phyloP scores from a whole-genome alignment of 64 coral and sea anemone genomes.

The Montipora foliosa region DNA sequence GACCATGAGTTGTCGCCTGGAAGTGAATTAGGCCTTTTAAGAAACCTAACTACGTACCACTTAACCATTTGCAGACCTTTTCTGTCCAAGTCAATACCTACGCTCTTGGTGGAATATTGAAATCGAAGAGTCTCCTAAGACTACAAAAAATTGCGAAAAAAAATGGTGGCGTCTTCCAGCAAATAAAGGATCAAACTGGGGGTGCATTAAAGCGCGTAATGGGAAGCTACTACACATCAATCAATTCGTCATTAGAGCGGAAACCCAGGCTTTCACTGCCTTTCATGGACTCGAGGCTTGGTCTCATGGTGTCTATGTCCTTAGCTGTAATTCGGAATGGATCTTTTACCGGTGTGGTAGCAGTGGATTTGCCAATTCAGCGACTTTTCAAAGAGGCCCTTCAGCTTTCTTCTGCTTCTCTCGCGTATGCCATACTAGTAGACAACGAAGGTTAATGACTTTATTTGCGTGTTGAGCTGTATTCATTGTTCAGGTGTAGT shows the following conservation, averaged over 20 bases:
- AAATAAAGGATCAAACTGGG: constrained; percentile 8
- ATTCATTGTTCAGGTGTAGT: no score
- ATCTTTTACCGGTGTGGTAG: constrained; percentile 5
- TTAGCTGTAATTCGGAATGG: constrained; percentile 2
- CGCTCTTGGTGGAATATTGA: constrained; percentile 4
- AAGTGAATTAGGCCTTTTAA: neutral
- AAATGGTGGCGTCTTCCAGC: constrained; percentile 8
- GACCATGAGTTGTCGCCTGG: no score
- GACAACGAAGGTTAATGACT: constrained; percentile 16
- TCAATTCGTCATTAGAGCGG: neutral
- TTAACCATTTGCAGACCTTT: neutral
- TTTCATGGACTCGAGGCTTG: constrained; percentile 10
- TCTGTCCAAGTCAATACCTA: constrained; percentile 30
- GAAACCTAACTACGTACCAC: neutral
- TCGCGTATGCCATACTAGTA: constrained; percentile 22
- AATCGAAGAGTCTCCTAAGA: neutral
- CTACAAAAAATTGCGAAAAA: constrained; percentile 8
- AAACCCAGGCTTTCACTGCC: constrained; percentile 23
- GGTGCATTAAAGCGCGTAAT: neutral
- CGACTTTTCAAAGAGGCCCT: constrained; percentile 23
- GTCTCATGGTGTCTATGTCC: constrained; percentile 18
- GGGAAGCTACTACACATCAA: constrained; percentile 45
- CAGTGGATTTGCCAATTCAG: constrained; percentile 11
- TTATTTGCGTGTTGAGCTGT: neutral
- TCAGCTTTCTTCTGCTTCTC: neutral